Evolutionary conservation across 2,888 invertebrate species (phyloP).

Genomic region (Rhingia rostrata): DNA sequence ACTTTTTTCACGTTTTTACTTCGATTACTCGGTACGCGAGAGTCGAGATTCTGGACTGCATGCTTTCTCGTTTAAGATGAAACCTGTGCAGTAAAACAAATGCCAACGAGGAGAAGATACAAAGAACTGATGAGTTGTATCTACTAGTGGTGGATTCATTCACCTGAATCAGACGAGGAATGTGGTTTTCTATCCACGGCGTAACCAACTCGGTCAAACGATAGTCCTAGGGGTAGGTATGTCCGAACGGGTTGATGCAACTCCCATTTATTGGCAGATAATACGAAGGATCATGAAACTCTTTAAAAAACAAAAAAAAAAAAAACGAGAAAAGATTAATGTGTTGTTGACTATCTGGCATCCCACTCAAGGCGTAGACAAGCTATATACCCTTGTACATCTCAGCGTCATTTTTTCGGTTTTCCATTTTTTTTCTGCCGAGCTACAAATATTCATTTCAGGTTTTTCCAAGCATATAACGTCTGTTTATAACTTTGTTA

Average conservation of each 20-base stretch:
- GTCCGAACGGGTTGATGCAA: slow-evolving; percentile 21
- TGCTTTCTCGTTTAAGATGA: slow-evolving; percentile 31
- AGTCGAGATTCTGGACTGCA: not conserved
- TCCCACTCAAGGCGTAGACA: not conserved
- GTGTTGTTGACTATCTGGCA: slow-evolving; percentile 7
- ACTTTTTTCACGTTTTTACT: slow-evolving; percentile 18
- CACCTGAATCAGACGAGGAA: slow-evolving; percentile 47
- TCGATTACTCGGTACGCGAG: slow-evolving; percentile 9
- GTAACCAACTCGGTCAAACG: slow-evolving; percentile 42
- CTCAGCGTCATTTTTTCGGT: slow-evolving; percentile 10
- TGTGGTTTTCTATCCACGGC: slow-evolving; percentile 34
- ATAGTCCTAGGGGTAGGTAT: not conserved
- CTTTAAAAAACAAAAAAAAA: slow-evolving; percentile 8
- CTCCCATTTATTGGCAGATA: slow-evolving; percentile 59
- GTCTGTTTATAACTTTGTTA: slow-evolving; percentile 57
- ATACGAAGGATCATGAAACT: slow-evolving; percentile 33
- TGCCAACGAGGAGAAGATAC: slow-evolving; percentile 2
- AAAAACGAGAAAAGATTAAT: slow-evolving; percentile 1
- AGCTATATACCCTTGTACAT: not conserved
- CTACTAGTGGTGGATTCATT: slow-evolving; percentile 1
- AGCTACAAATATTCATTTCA: slow-evolving; percentile 40
- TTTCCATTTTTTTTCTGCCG: slow-evolving; percentile 11
- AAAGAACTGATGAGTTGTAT: not conserved
- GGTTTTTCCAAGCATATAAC: slow-evolving; percentile 57
- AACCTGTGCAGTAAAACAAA: slow-evolving; percentile 29